Percentiles rank a stretch among this genome's conserved stretches.
These are phyloP conservation scores for Mormyrus lacerda DNA, from an alignment of 2,113 vertebrate species.

Conservation along the genomic window DNA sequence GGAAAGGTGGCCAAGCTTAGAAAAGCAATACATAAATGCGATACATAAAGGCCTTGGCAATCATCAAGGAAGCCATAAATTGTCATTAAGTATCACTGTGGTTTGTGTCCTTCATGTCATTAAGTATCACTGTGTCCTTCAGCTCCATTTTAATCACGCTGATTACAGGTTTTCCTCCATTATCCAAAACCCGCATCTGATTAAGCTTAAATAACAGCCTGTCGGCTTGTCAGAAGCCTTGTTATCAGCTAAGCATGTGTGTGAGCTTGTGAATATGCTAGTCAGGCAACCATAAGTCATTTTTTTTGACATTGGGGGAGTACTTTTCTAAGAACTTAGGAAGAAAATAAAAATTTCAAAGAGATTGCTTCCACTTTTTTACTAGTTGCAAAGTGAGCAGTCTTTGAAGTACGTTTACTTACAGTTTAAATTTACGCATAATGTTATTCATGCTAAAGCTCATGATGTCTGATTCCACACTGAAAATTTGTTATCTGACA, in stretches of 20 bases:
- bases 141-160: background rate
- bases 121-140: background rate
- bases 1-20: background rate
- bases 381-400: background rate
- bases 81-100: conserved; percentile 7
- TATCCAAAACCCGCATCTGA: conserved; percentile 8
- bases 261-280: background rate
- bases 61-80: background rate
- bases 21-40: background rate
- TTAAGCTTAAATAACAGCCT: conserved; percentile 23
- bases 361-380: background rate
- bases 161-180: background rate
- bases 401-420: background rate
- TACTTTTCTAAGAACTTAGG: background rate
- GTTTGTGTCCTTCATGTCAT: background rate
- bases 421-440: background rate
- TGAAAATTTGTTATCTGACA: background rate
- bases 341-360: background rate
- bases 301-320: background rate
- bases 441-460: background rate
- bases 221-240: background rate
- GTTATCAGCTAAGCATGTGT: background rate
- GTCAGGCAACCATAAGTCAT: background rate
- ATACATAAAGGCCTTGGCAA: background rate
- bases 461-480: background rate